phyloP scores from a whole-genome alignment of 2,888 invertebrate genomes.

The Ichneumoninae sp. region DNA sequence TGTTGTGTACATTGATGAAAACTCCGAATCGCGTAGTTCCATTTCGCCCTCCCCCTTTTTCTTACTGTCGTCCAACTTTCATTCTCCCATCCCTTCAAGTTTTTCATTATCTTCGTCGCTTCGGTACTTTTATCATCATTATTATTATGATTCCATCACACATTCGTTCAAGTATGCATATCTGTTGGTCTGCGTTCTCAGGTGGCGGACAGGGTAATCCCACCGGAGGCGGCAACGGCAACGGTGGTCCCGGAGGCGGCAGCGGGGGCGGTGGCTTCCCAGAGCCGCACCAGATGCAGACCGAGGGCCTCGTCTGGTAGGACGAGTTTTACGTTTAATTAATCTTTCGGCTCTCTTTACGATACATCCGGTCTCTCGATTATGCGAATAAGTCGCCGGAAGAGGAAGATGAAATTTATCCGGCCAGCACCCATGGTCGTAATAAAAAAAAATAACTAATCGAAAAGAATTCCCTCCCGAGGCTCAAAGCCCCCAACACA shows the following conservation, averaged over 20 bases:
- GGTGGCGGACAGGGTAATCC: constrained; percentile 90
- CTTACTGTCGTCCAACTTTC: background rate
- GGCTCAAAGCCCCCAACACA: background rate
- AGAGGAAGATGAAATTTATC: constrained; percentile 30
- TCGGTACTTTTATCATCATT: background rate
- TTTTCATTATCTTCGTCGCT: background rate
- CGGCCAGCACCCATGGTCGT: background rate
- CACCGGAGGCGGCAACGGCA: constrained; percentile 87
- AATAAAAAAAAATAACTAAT: background rate
- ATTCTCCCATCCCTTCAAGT: constrained; percentile 10
- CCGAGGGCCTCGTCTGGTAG: constrained; percentile 91
- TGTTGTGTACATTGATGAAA: no score
- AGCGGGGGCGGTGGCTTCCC: constrained; percentile 90
- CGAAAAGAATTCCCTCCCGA: constrained; percentile 4
- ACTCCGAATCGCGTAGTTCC: no score
- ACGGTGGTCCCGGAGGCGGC: constrained; percentile 87
- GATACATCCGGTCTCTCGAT: constrained; percentile 66
- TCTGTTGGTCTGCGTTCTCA: constrained; percentile 76
- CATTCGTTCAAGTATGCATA: constrained; percentile 17
- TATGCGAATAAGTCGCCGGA: constrained; percentile 54
- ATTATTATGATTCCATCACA: constrained; percentile 26
- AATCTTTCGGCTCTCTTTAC: constrained; percentile 68
- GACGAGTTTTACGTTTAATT: constrained; percentile 82
- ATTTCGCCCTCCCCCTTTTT: no score
- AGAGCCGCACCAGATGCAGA: constrained; percentile 90